Evolutionary conservation across 1,140 invertebrate species (phyloP), one percentile per base, ranked within the genome.

Genomic region (Meloidogyne hapla): DNA sequence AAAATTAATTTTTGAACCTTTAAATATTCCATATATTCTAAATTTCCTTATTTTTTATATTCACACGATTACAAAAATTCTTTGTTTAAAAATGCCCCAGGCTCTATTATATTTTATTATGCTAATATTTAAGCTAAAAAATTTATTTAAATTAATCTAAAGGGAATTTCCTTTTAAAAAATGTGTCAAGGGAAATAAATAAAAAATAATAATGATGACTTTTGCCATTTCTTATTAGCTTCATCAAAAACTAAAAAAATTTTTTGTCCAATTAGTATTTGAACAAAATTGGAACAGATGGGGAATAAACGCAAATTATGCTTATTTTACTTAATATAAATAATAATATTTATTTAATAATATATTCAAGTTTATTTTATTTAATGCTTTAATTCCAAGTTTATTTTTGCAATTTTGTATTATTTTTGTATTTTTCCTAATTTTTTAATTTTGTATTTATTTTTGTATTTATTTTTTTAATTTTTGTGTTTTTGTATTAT

Each of bases 241-340:
- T 56, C 48, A 56, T 56, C 48, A 56, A 56, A 56, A 56, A 56
- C 48, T n/a, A 56, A 56, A 56, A 56, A 56, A n/a, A 56, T 21
- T 56, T 56, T 56, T 56, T 56, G 2, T 56, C 48, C 48, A 56
- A 56, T 56, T 56, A 56, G 18, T n/a, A n/a, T 48, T 56, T 56
- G 48, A 56, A 15, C n/a, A 56, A 56, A 56, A 56, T 56, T 56
- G 48, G 48, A 56, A 56, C 48, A 56, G 18, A 56, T 8, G 4
- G 48, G 42, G 13, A 18, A 45, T 2, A 56, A 9, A 33, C 33
- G 9, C 33, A 13, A 56, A 56, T 56, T 56, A 56, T n/a, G 48
- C 48, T 56, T 56, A 56, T 56, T 56, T n/a, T 56, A n/a, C 10
- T 42, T 42, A 42, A 42, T 13, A 13, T 42, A 38, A 38, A 38